Conservation (phyloP, 2,888 invertebrate species). For the Scaptomyza reducta region DNA sequence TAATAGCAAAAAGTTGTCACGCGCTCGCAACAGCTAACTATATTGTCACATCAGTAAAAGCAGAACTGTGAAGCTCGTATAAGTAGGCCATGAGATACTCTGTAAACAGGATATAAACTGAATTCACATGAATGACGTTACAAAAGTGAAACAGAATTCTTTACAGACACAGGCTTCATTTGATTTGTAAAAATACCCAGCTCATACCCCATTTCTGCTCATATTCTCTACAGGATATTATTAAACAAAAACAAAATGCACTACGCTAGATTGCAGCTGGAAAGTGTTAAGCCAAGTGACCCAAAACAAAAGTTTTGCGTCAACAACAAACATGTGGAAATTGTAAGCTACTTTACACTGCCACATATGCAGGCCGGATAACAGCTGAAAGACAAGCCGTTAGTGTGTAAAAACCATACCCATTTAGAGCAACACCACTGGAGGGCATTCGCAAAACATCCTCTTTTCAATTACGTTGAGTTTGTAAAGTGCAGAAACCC, state of each 20-base stretch:
- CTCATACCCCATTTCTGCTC: neutral
- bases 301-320: constrained; percentile 53
- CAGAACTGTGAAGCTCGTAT: constrained; percentile 1
- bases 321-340: constrained; percentile 45
- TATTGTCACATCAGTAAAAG: constrained; percentile 45
- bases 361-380: constrained; percentile 28
- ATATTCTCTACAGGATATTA: neutral
- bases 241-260: constrained; percentile 19
- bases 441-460: neutral
- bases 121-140: neutral
- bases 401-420: constrained; percentile 16
- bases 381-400: constrained; percentile 12
- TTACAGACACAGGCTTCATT: too few species aligned
- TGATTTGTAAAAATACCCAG: too few species aligned
- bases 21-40: constrained; percentile 54
- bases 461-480: constrained; percentile 54
- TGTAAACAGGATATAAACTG: neutral
- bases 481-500: constrained; percentile 22
- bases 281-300: constrained; percentile 60
- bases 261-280: constrained; percentile 39
- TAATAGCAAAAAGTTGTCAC: constrained; percentile 72
- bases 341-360: constrained; percentile 65
- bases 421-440: constrained; percentile 9
- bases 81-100: constrained; percentile 9
- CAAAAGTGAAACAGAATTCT: neutral